Percentiles rank a stretch among this genome's conserved stretches.
phyloP scores from a whole-genome alignment of 1,140 invertebrate species.

The Lepidurus couesii region DNA sequence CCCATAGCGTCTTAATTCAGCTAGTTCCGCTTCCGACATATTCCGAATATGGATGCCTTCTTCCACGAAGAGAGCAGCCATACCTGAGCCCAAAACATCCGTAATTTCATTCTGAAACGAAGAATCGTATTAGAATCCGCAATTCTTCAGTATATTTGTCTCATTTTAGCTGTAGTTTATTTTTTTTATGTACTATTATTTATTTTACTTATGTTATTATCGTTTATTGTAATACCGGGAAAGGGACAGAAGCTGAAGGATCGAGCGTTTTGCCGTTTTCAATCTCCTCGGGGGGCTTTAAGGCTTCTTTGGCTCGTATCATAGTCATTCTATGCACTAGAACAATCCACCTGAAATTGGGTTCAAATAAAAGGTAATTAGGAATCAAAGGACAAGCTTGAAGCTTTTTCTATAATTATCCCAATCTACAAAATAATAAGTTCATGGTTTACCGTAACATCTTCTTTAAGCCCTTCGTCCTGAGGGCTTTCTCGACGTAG shows the following conservation, averaged over 20 bases:
- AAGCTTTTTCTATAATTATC: neutral
- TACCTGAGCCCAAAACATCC: neutral
- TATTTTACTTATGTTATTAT: no score
- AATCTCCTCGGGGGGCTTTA: slow-evolving; percentile 33
- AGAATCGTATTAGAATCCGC: neutral
- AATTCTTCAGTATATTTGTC: no score
- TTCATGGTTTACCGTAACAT: slow-evolving; percentile 63
- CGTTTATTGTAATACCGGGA: neutral
- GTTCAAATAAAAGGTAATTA: no score
- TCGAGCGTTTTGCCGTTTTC: neutral
- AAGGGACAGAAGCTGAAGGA: neutral
- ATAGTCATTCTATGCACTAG: slow-evolving; percentile 31
- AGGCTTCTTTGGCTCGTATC: slow-evolving; percentile 32
- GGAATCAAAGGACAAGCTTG: neutral
- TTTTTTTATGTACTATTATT: no score
- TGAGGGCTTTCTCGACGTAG: slow-evolving; percentile 79
- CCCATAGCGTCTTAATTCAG: slow-evolving; percentile 58
- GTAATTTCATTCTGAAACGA: slow-evolving; percentile 16
- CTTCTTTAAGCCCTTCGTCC: slow-evolving; percentile 74
- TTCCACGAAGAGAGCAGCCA: neutral
- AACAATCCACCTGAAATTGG: slow-evolving; percentile 27
- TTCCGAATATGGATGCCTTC: slow-evolving; percentile 7
- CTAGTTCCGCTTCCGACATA: slow-evolving; percentile 43
- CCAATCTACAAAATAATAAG: slow-evolving; percentile 55
- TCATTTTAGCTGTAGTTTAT: no score